Evolutionary conservation across 2,888 invertebrate species (phyloP), one percentile per base, ranked within the genome.

Genomic region (Miltochrista miniata): DNA sequence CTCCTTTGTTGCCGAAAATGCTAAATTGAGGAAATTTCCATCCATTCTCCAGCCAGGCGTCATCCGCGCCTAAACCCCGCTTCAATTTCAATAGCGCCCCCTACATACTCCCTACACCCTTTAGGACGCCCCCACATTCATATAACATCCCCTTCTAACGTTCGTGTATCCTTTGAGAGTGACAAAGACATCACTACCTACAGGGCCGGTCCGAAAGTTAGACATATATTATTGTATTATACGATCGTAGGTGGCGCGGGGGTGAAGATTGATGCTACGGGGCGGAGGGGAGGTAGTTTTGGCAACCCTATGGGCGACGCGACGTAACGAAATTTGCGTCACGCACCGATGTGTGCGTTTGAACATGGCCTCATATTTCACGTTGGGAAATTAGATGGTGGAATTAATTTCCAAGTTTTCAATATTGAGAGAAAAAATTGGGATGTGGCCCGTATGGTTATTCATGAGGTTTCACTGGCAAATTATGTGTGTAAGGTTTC

Each of bases 21-120:
- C 86, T 89, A 90, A 91, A 91, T 91, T 91, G 90, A 90, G 91
- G 90, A 91, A 91, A 90, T 90, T 90, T 90, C 89, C 91, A 91
- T 91, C 90, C 90, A 90, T 91, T 91, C 91, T 90, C 89, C 85
- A 87, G 82, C 86, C 90, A 85, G 86, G 89, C 91, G 90, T 90
- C 91, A 91, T 90, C 90, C 90, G 87, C 88, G 90, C 89, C 90
- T 90, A 90, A 90, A 84, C 87, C 90, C 87, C 86, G 90, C 90
- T 90, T 91, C 91, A 91, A 90, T 91, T 91, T 91, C 90, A 91
- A 91, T 91, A 90, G 90, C 85, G 78, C 87, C 88, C 67, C 90
- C 86, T 72, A 87, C 90, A 90, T 68, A 89, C 90, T 81, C 88
- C 88, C 86, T 89, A 87, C 88, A 90, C 90, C 90, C 90, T 90